Evolutionary conservation across 2,113 vertebrate genomes (phyloP).

Genomic region (Coptodon rendalli): DNA sequence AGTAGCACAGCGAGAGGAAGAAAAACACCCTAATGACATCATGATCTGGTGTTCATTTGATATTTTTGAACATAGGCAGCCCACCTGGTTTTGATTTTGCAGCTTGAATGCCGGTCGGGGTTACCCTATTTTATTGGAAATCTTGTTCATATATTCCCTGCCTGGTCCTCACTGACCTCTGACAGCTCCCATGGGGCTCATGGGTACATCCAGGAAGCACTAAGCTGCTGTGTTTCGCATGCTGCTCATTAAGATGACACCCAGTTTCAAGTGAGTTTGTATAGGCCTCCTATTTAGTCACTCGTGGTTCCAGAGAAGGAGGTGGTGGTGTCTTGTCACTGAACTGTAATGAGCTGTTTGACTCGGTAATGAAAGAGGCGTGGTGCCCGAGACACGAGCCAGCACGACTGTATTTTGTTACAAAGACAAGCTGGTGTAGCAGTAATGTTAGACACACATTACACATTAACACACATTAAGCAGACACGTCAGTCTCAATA

Average conservation of each 20-base stretch:
- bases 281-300: neutral
- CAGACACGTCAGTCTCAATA: neutral
- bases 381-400: neutral
- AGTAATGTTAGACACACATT: neutral
- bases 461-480: neutral
- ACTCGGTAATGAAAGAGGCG: neutral
- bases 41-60: constrained; percentile 76
- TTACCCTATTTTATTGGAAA: constrained; percentile 80
- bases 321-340: constrained; percentile 1
- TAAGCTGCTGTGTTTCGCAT: constrained; percentile 1
- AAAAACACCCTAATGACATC: constrained; percentile 43
- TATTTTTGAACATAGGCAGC: constrained; percentile 68
- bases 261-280: constrained; percentile 5
- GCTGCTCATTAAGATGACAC: constrained; percentile 6
- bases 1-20: constrained; percentile 22
- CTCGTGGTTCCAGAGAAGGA: constrained; percentile 2
- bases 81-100: constrained; percentile 78
- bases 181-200: constrained; percentile 71
- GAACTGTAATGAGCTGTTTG: constrained; percentile 27
- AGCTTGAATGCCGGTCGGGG: constrained; percentile 63
- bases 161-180: constrained; percentile 67
- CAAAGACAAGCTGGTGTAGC: neutral
- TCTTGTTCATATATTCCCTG: constrained; percentile 75
- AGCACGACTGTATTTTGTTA: neutral
- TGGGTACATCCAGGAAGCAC: constrained; percentile 59